These are phyloP conservation scores for Pachyramphus minor DNA, from an alignment of 2,113 vertebrate species.

Conservation along the genomic window DNA sequence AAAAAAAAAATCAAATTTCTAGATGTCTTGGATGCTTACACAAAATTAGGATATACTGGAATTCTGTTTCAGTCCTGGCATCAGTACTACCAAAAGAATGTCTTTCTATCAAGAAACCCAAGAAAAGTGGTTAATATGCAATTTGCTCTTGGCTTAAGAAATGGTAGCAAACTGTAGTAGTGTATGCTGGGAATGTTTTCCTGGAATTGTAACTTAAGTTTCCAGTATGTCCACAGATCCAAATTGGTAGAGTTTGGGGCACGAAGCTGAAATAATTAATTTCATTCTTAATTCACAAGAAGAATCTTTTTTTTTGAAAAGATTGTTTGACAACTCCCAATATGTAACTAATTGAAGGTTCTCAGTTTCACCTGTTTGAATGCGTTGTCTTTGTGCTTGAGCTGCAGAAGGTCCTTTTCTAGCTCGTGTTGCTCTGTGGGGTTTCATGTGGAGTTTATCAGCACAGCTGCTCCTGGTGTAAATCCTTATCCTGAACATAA, in stretches of 20 bases:
- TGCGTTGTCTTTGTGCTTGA: background rate
- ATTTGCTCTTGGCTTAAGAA: background rate
- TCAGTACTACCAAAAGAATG: background rate
- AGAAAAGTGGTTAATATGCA: background rate
- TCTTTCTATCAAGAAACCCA: background rate
- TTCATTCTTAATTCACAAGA: background rate
- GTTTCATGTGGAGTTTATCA: background rate
- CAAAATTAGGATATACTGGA: background rate
- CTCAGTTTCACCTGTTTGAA: background rate
- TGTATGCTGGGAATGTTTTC: background rate
- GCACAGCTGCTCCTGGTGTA: background rate
- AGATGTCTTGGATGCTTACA: background rate
- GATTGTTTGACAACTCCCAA: background rate
- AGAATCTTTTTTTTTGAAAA: background rate
- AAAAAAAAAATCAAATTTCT: background rate
- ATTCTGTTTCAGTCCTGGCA: background rate
- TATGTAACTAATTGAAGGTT: background rate
- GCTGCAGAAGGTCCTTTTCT: background rate
- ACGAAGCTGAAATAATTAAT: background rate
- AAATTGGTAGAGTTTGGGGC: background rate
- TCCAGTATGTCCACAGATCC: background rate
- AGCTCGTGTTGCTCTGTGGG: fast-evolving
- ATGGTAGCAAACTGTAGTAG: background rate
- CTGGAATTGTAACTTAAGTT: background rate
- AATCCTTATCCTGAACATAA: background rate